Conservation (phyloP, 2,888 invertebrate genomes). For the Plebejus argus region DNA sequence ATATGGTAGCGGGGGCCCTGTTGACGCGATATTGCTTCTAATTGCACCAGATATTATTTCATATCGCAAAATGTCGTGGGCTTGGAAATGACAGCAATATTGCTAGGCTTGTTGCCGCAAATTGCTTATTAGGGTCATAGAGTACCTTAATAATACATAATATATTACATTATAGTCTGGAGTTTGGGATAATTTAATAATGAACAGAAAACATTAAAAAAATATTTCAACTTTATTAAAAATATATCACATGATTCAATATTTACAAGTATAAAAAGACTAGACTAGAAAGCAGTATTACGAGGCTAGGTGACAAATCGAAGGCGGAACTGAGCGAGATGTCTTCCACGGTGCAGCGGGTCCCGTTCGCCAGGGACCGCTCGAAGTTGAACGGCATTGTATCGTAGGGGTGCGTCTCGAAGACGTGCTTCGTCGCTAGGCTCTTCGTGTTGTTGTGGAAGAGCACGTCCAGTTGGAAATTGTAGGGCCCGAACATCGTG, state of each 20-base stretch:
- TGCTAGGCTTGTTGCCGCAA: no score
- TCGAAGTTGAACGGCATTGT: constrained; percentile 68
- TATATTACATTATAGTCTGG: no score
- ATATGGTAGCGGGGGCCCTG: no score
- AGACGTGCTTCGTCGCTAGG: constrained; percentile 55
- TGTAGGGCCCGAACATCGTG: constrained; percentile 85
- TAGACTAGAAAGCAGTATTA: constrained; percentile 53
- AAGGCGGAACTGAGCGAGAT: constrained; percentile 51
- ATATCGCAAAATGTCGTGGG: no score
- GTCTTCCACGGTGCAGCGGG: constrained; percentile 52
- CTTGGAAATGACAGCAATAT: no score
- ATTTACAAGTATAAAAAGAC: constrained; percentile 50
- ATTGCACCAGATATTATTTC: no score
- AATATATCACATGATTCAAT: constrained; percentile 25
- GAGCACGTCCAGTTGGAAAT: constrained; percentile 82
- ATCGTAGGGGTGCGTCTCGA: constrained; percentile 60
- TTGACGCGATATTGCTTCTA: no score
- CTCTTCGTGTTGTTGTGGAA: constrained; percentile 82
- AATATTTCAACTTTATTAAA: constrained; percentile 12
- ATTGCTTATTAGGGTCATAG: no score
- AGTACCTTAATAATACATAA: no score
- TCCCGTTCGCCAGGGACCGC: constrained; percentile 50
- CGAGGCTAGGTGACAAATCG: constrained; percentile 49
- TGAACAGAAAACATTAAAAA: neutral
- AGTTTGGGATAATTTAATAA: neutral